Evolutionary conservation across 2,797 vertebrate species (phyloP).

Genomic region (Lateolabrax maculatus): DNA sequence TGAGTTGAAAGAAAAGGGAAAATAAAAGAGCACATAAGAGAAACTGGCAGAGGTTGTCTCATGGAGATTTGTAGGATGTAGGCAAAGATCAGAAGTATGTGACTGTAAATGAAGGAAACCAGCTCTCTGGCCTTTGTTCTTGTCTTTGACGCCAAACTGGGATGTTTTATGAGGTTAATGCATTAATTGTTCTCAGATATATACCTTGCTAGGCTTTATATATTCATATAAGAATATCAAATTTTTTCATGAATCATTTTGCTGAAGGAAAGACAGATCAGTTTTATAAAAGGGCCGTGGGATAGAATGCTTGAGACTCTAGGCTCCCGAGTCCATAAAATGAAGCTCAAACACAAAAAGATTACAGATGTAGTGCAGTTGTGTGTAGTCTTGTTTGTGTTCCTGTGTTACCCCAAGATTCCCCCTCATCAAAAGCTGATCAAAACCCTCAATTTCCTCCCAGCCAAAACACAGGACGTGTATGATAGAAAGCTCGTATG

Average conservation of each 20-base stretch:
- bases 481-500: conserved; percentile 33
- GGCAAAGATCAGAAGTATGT: conserved; percentile 49
- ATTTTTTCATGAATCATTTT: conserved; percentile 27
- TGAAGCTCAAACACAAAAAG: conserved; percentile 18
- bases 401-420: not conserved
- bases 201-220: conserved; percentile 17
- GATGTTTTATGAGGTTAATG: conserved; percentile 60
- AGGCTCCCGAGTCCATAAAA: conserved; percentile 43
- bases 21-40: conserved; percentile 48
- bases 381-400: not conserved
- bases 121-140: conserved; percentile 16
- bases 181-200: conserved; percentile 49
- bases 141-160: conserved; percentile 48
- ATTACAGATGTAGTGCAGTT: conserved; percentile 8
- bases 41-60: conserved; percentile 55
- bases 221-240: conserved; percentile 16
- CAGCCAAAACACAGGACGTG: conserved; percentile 27
- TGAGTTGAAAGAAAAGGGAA: conserved; percentile 53
- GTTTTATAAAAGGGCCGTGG: conserved; percentile 51
- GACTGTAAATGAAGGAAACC: conserved; percentile 40
- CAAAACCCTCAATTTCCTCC: conserved; percentile 41
- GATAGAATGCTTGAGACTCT: conserved; percentile 33
- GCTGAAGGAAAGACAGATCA: conserved; percentile 44
- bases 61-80: conserved; percentile 55
- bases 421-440: conserved; percentile 41